Percentiles rank a stretch among this genome's conserved stretches.
These are phyloP conservation scores for Lithophane ornitopus DNA, from an alignment of 2,888 invertebrate genomes.

Conservation along the genomic window DNA sequence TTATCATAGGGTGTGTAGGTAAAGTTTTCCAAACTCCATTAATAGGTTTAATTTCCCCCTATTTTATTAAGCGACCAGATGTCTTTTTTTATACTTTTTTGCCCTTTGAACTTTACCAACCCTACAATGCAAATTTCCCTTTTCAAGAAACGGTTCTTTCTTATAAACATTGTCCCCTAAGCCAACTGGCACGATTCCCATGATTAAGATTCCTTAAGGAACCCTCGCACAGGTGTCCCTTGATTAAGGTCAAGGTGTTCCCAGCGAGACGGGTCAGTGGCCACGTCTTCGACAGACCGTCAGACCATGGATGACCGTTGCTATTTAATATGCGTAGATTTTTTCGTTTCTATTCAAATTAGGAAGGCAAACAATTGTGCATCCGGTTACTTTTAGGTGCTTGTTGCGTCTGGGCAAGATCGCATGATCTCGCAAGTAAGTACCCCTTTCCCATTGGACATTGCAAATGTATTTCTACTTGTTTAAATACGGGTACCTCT, in stretches of 20 bases:
- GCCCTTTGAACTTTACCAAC: conserved; percentile 8
- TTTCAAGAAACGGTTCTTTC: conserved; percentile 39
- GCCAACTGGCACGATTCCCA: conserved; percentile 80
- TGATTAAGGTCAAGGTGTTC: conserved; percentile 89
- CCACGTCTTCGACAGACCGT: conserved; percentile 73
- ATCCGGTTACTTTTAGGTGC: conserved; percentile 28
- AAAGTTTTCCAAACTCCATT: conserved; percentile 6
- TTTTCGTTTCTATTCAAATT: conserved; percentile 46
- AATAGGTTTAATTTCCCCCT: not conserved
- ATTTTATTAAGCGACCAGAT: conserved; percentile 24
- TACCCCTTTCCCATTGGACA: not conserved
- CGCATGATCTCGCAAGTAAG: not conserved
- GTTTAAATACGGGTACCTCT: not conserved
- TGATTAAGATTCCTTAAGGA: conserved; percentile 86
- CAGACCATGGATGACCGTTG: conserved; percentile 86
- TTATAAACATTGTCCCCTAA: conserved; percentile 63
- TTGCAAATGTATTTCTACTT: not conserved
- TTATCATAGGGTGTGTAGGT: conserved; percentile 12
- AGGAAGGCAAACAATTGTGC: conserved; percentile 24
- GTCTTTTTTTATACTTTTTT: conserved; percentile 18
- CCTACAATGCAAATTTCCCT: conserved; percentile 52
- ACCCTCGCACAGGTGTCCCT: conserved; percentile 84
- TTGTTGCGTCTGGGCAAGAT: not conserved
- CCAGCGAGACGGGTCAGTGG: conserved; percentile 85
- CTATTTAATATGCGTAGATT: conserved; percentile 70